These are phyloP conservation scores for Echinarachnius parma DNA, from an alignment of 53 echinoderm and acorn worm species.

Conservation along the genomic window DNA sequence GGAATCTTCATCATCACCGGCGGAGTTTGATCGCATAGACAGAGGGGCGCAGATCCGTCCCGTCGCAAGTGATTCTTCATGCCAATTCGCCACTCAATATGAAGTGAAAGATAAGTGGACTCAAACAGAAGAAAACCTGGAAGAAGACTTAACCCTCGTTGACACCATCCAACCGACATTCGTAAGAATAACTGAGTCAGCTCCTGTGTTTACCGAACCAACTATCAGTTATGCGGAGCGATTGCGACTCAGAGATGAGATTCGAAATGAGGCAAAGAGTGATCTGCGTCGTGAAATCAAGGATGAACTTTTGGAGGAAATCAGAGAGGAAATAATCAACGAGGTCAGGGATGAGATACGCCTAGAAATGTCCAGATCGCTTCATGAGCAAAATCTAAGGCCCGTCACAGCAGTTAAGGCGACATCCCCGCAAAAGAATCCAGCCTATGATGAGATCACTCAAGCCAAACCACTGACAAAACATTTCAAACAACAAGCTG, in stretches of 20 bases:
- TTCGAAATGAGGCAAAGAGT: constrained; percentile 19
- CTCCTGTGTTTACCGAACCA: constrained; percentile 1
- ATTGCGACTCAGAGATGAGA: constrained; percentile 10
- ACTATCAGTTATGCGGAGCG: constrained; percentile 21
- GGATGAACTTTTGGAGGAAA: constrained; percentile 50
- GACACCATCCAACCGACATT: constrained; percentile 15
- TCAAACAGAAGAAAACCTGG: neutral
- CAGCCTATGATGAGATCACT: neutral
- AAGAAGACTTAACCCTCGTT: neutral
- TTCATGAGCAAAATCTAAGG: constrained; percentile 10
- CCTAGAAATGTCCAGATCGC: constrained; percentile 2
- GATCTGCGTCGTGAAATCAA: constrained; percentile 52
- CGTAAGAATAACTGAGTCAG: neutral
- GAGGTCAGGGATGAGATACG: constrained; percentile 49
- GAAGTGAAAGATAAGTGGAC: neutral
- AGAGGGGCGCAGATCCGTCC: constrained; percentile 25
- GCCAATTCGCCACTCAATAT: neutral
- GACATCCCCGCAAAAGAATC: constrained; percentile 1
- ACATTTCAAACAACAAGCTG: constrained; percentile 10
- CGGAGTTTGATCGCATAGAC: neutral
- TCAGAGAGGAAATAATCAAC: constrained; percentile 44
- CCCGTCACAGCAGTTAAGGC: constrained; percentile 11
- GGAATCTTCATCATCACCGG: constrained; percentile 18
- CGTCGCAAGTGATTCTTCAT: neutral
- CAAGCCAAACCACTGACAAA: constrained; percentile 6